Conservation (phyloP, 2,113 vertebrate genomes). For the Channa maculata region DNA sequence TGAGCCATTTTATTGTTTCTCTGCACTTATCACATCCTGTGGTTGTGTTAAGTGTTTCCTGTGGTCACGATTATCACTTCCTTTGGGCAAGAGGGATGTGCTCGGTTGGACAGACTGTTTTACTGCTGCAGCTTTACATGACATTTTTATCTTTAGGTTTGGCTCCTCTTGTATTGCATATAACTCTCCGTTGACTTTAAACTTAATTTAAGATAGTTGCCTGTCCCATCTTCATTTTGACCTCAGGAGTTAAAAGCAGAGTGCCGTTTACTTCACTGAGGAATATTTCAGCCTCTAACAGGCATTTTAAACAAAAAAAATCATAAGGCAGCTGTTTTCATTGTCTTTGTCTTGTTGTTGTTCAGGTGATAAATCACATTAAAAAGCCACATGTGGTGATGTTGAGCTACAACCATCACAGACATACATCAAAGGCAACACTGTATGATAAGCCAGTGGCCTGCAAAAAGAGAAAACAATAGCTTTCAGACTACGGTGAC, state of each 20-base stretch:
- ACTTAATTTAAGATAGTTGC: not conserved
- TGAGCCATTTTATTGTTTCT: constrained; percentile 63
- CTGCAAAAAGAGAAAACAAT: constrained; percentile 36
- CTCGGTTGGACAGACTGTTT: constrained; percentile 24
- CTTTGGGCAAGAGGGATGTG: constrained; percentile 61
- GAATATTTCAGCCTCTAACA: constrained; percentile 5
- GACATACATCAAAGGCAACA: constrained; percentile 70
- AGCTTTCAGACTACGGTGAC: constrained; percentile 54
- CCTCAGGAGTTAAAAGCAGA: not conserved
- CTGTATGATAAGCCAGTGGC: constrained; percentile 51
- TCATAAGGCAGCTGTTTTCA: constrained; percentile 4
- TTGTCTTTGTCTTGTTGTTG: not conserved
- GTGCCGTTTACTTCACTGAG: constrained; percentile 6
- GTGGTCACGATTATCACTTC: constrained; percentile 79
- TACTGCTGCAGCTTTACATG: constrained; percentile 20
- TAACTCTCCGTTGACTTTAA: constrained; percentile 13
- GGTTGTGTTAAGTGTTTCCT: constrained; percentile 70
- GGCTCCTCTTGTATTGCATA: not conserved
- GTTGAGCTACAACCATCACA: constrained; percentile 73
- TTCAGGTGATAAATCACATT: constrained; percentile 40
- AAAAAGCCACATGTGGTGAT: constrained; percentile 63
- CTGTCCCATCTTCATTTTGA: constrained; percentile 9
- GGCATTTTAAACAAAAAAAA: constrained; percentile 8
- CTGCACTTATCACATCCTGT: constrained; percentile 65
- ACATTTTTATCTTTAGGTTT: constrained; percentile 23